These are phyloP conservation scores for Malaclemys terrapin DNA, from an alignment of 2,113 vertebrate species.

Conservation along the genomic window DNA sequence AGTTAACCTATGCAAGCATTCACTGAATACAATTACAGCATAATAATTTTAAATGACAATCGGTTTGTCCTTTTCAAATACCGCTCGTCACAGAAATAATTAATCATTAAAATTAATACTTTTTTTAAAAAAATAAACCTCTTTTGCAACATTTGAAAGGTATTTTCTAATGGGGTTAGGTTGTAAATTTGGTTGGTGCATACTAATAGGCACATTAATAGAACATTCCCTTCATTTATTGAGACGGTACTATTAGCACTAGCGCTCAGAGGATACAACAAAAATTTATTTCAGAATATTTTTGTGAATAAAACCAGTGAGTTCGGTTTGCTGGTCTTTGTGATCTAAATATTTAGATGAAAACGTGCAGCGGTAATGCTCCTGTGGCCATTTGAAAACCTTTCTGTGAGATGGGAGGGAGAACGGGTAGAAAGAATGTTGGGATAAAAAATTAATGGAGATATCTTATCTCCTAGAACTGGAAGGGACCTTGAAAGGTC, in stretches of 20 bases:
- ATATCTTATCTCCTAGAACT: too few relatives aligned
- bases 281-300: neutral
- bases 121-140: neutral
- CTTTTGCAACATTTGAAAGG: neutral
- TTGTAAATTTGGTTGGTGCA: conserved; percentile 28
- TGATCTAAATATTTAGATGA: neutral
- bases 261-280: neutral
- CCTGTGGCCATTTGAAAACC: neutral
- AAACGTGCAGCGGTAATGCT: neutral
- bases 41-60: neutral
- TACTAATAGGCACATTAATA: neutral
- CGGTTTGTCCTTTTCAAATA: conserved; percentile 10
- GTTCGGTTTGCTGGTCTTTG: neutral
- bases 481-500: too few relatives aligned
- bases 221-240: conserved; percentile 2
- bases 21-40: neutral
- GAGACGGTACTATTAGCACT: neutral
- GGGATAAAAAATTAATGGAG: neutral
- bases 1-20: neutral
- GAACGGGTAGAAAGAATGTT: neutral
- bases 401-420: neutral
- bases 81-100: conserved; percentile 39
- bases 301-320: neutral
- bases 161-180: neutral
- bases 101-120: conserved; percentile 15